A percentile compares a stretch with the other conserved stretches of the same genome.
phyloP scores from a whole-genome alignment of 2,888 invertebrate species.

The Camptogramma bilineatum region DNA sequence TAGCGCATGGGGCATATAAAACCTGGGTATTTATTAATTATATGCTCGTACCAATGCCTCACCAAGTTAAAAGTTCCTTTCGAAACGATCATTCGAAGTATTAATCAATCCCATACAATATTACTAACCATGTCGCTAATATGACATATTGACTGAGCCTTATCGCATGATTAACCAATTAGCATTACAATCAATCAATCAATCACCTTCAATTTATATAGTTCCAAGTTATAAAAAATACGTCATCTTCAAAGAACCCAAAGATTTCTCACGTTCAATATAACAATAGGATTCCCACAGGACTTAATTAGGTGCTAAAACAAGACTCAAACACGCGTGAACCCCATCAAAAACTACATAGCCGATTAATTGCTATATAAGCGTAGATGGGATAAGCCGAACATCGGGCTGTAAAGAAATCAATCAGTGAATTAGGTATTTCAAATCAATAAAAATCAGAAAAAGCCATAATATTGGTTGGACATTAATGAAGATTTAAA shows the following conservation, averaged over 20 bases:
- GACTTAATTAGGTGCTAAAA: slow-evolving; percentile 81
- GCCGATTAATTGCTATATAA: slow-evolving; percentile 77
- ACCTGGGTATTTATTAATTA: too few species aligned
- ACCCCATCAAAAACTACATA: slow-evolving; percentile 68
- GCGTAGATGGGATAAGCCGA: slow-evolving; percentile 76
- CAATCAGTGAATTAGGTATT: slow-evolving; percentile 84
- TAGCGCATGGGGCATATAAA: too few species aligned
- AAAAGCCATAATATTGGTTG: slow-evolving; percentile 72
- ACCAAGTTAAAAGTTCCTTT: too few species aligned
- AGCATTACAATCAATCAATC: neutral
- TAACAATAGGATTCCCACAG: slow-evolving; percentile 68
- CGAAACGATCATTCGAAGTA: too few species aligned
- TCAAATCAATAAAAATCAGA: slow-evolving; percentile 83
- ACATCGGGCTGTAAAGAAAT: slow-evolving; percentile 82
- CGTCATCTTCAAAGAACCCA: slow-evolving; percentile 10
- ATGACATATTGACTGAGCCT: neutral
- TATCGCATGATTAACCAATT: too few species aligned
- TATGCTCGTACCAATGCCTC: too few species aligned
- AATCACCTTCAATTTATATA: slow-evolving; percentile 1
- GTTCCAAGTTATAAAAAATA: slow-evolving; percentile 3
- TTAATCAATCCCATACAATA: too few species aligned
- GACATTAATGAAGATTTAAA: slow-evolving; percentile 56
- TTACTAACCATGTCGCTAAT: too few species aligned
- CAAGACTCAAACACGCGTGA: slow-evolving; percentile 74
- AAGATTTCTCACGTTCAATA: slow-evolving; percentile 50